Percentiles rank a stretch among this genome's conserved stretches.
Evolutionary conservation across 1,140 invertebrate species (phyloP).

Genomic region (Neodiprion fabricii): DNA sequence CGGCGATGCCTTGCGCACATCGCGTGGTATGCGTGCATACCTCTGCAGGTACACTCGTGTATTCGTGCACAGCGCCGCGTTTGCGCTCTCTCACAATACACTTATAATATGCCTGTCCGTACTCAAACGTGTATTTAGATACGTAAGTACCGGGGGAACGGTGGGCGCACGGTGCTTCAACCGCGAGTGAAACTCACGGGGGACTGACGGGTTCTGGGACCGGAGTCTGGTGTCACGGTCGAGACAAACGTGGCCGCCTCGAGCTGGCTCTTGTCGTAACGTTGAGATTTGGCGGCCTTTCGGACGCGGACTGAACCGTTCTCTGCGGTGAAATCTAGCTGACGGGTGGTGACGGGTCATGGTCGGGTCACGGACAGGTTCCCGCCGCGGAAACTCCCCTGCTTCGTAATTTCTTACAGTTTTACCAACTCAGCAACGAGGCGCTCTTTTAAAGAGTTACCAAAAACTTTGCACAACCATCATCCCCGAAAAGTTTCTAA

Average conservation of each 20-base stretch:
- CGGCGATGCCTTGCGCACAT: too few relatives aligned
- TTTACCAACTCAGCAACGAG: too few relatives aligned
- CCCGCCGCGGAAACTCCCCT: too few relatives aligned
- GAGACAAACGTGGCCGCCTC: neutral
- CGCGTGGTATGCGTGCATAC: neutral
- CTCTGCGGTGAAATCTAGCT: neutral
- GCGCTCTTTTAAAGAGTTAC: too few relatives aligned
- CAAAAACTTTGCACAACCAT: too few relatives aligned
- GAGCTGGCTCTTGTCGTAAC: constrained; percentile 1
- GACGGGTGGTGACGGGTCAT: neutral
- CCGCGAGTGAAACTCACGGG: neutral
- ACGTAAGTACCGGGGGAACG: neutral
- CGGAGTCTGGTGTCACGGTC: constrained; percentile 4
- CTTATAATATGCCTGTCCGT: neutral
- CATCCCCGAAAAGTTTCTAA: too few relatives aligned
- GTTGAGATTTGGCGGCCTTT: neutral
- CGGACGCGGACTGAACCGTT: neutral
- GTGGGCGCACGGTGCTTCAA: neutral
- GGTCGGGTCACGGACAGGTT: constrained; percentile 1
- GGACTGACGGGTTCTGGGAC: neutral
- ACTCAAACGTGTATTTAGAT: constrained; percentile 6
- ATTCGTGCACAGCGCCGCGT: neutral
- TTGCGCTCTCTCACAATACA: neutral
- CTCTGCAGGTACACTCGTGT: neutral
- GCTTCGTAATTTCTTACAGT: too few relatives aligned